A percentile compares a stretch with the other conserved stretches of the same genome.
These are phyloP conservation scores for Pocota personata DNA, from an alignment of 2,888 invertebrate genomes.

Conservation along the genomic window DNA sequence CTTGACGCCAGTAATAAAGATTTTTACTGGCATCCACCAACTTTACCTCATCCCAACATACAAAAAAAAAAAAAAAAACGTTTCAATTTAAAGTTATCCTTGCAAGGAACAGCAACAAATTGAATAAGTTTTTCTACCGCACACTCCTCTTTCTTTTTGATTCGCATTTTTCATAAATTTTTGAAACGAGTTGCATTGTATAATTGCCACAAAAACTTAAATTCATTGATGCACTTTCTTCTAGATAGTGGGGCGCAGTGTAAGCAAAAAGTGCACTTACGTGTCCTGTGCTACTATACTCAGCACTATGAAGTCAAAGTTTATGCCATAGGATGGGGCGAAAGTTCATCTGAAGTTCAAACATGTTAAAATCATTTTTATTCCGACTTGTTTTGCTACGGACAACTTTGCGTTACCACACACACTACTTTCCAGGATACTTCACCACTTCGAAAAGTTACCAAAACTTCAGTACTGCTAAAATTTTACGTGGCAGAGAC, in stretches of 20 bases:
- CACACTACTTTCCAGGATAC: conserved; percentile 14
- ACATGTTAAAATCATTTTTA: conserved; percentile 69
- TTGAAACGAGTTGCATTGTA: conserved; percentile 67
- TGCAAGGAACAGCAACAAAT: conserved; percentile 45
- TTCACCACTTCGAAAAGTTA: conserved; percentile 1
- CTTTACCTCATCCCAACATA: not conserved
- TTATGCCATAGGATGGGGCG: not conserved
- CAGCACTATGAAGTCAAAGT: conserved; percentile 48
- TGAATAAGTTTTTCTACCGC: conserved; percentile 59
- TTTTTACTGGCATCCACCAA: conserved; percentile 46
- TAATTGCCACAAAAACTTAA: conserved; percentile 69
- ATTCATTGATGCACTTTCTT: conserved; percentile 65
- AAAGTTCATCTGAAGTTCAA: conserved; percentile 71
- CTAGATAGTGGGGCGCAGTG: not conserved
- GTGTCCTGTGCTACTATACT: conserved; percentile 35
- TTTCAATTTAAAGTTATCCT: conserved; percentile 67
- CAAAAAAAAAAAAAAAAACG: no score
- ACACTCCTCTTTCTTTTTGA: not conserved
- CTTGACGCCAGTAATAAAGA: conserved; percentile 73
- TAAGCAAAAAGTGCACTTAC: conserved; percentile 49
- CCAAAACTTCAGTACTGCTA: conserved; percentile 37
- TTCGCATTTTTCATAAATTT: conserved; percentile 64
- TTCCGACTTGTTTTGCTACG: conserved; percentile 53
- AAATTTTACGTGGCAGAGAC: conserved; percentile 49
- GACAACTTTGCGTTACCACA: conserved; percentile 47